phyloP scores from a whole-genome alignment of 2,797 vertebrate species.

The Arctocebus calabarensis region DNA sequence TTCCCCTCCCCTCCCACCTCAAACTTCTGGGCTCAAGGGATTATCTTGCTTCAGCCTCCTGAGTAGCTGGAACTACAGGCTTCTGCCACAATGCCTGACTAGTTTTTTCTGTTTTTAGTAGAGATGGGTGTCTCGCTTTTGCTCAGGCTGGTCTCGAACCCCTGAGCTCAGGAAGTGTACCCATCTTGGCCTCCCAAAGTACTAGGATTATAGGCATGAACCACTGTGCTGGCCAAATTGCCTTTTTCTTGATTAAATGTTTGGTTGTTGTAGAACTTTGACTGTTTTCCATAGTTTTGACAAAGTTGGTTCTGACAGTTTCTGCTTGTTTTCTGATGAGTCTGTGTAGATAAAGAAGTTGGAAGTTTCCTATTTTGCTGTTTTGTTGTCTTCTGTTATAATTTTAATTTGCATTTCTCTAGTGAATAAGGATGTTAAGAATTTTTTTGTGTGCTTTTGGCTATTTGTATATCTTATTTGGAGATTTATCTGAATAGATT shows the following conservation, averaged over 20 bases:
- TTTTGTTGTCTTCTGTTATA: neutral
- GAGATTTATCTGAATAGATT: neutral
- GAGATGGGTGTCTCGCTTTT: too few species aligned
- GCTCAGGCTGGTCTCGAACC: too few species aligned
- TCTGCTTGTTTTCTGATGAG: neutral
- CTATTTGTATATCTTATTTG: neutral
- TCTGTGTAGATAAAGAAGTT: slow-evolving; percentile 1
- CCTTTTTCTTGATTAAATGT: neutral
- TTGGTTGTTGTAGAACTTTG: neutral
- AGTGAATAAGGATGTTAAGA: neutral
- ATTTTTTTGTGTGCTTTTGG: neutral
- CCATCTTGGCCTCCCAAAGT: too few species aligned
- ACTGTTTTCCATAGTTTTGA: neutral
- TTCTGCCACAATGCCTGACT: too few species aligned
- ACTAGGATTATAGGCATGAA: too few species aligned
- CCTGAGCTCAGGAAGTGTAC: too few species aligned
- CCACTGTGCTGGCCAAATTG: neutral
- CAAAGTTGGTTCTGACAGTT: neutral
- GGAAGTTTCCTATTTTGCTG: neutral
- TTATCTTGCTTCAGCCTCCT: too few species aligned
- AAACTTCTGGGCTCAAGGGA: too few species aligned
- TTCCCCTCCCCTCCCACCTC: too few species aligned
- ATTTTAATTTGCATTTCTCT: slow-evolving; percentile 11
- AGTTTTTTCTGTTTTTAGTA: too few species aligned
- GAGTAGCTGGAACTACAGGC: too few species aligned